Evolutionary conservation across 2,888 invertebrate genomes (phyloP).

Genomic region (Drosophila maculinotata): DNA sequence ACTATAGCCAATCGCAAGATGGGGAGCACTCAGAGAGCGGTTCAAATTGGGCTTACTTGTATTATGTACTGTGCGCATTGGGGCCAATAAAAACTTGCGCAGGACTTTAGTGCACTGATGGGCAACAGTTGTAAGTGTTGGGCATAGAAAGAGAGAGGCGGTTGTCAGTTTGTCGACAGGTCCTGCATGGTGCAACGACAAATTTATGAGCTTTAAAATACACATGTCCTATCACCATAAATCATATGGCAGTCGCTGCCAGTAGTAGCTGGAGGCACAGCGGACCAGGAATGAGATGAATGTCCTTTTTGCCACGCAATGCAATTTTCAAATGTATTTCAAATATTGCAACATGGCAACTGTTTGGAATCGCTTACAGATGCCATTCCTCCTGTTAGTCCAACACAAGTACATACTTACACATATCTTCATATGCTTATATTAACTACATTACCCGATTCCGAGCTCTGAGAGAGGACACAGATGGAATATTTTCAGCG

Average conservation of each 20-base stretch:
- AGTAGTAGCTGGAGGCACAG: slow-evolving; percentile 30
- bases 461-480: not conserved
- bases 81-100: slow-evolving; percentile 10
- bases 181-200: slow-evolving; percentile 57
- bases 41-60: slow-evolving; percentile 8
- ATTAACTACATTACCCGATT: slow-evolving; percentile 10
- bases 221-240: slow-evolving; percentile 82
- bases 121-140: not conserved
- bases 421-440: not conserved
- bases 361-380: slow-evolving; percentile 55
- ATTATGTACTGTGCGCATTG: slow-evolving; percentile 11
- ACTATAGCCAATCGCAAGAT: slow-evolving; percentile 37
- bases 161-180: slow-evolving; percentile 38
- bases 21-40: not conserved
- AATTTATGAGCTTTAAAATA: slow-evolving; percentile 83
- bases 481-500: slow-evolving; percentile 39
- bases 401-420: slow-evolving; percentile 15
- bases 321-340: slow-evolving; percentile 74
- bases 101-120: not conserved
- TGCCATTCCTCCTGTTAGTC: slow-evolving; percentile 4
- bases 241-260: slow-evolving; percentile 69
- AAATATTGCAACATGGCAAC: slow-evolving; percentile 67
- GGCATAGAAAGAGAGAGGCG: not conserved
- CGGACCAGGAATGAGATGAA: slow-evolving; percentile 48
- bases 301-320: slow-evolving; percentile 54